Base-by-base conservation (phyloP, 2,888 invertebrate species). In the Acanthosoma haemorrhoidale region DNA sequence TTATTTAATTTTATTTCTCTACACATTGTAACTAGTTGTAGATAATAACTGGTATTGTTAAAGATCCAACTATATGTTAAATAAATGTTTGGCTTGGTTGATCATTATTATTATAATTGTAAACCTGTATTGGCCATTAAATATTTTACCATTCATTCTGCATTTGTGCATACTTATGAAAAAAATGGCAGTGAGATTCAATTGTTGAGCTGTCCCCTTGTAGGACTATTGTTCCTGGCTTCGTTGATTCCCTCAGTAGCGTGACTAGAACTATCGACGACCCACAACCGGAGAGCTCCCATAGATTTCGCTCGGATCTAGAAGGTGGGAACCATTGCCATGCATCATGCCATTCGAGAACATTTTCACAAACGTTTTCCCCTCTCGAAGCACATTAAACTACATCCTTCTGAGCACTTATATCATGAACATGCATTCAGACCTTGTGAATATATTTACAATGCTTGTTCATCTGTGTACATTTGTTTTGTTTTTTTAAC, bases 331-430 rank as follows among this genome's bases (percentile, higher is more conserved):
- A 51, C 25, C n/a, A n/a, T n/a, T 25, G 51, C 13, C 51, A 21
- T n/a, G n/a, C 2, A 25, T 21, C 25, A 51, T 51, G 51, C 25
- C 21, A 51, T 25, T n/a, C 51, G 51, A 21, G 8, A 51, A 51
- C 51, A 25, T 51, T 51, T 51, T 51, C 51, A 21, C 51, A 51
- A 51, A n/a, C 25, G 29, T 51, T 51, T 51, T 51, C 51, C 25
- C 29, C 51, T 51, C 25, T 13, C 18, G 25, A 51, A 25, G 51
- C 51, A 25, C 51, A 51, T 51, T 51, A 51, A 51, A 21, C 51
- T 51, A 51, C 51, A 51, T 25, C 13, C n/a, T 29, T 25, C 29
- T 51, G 1, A 51, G 13, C 51, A 25, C 29, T 51, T n/a, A n/a
- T n/a, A n/a, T n/a, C n/a, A 25, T 51, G 21, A 51, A 51, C 51